Evolutionary conservation across 2,113 vertebrate genomes (phyloP).

Genomic region (Cynocephalus volans): DNA sequence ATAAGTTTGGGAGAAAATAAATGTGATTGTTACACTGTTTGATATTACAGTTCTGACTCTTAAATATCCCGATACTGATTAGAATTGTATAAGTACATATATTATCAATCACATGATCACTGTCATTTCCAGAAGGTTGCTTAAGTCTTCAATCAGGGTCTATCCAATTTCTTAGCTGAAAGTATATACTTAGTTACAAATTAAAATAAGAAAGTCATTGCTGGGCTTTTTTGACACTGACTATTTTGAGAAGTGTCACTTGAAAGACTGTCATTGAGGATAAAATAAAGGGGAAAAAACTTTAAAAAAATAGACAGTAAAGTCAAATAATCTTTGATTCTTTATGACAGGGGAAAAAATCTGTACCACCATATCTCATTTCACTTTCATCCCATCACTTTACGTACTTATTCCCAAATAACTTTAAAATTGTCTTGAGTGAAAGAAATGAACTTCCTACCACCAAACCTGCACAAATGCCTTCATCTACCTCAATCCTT

Average conservation of each 20-base stretch:
- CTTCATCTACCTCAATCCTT: neutral
- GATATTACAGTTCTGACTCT: neutral
- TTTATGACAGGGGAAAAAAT: neutral
- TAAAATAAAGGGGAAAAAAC: neutral
- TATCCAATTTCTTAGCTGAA: neutral
- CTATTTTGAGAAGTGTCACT: neutral
- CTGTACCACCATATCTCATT: neutral
- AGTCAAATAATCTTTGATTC: neutral
- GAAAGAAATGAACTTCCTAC: neutral
- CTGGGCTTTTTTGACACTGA: neutral
- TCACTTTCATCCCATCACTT: neutral
- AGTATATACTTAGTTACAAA: neutral
- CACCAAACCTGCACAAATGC: neutral
- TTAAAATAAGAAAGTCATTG: constrained; percentile 28
- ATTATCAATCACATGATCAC: neutral
- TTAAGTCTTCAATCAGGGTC: neutral
- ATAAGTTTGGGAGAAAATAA: neutral
- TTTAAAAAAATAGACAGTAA: neutral
- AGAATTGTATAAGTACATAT: neutral
- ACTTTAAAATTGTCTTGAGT: neutral
- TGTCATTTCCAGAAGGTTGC: neutral
- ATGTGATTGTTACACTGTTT: neutral
- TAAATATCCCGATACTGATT: neutral
- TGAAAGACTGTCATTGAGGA: neutral
- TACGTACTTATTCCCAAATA: neutral